Base-by-base conservation (phyloP, 2,797 vertebrate genomes). In the Protosalanx chinensis region DNA sequence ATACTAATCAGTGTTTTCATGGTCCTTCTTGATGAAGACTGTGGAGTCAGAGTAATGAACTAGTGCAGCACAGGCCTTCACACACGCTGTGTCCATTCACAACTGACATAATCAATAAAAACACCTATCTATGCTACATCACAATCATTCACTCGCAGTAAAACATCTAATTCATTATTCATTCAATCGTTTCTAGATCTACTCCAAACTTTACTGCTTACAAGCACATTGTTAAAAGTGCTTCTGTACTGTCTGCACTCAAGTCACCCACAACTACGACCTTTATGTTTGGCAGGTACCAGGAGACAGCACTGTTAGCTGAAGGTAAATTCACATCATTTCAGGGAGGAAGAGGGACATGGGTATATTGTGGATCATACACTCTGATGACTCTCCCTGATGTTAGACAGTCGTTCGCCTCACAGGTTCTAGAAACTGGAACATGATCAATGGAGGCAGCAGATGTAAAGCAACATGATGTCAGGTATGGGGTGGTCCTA, bases 401-500 rank as follows among this genome's bases (percentile, higher is more conserved):
- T 32, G 29, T 7, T 32, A 63, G 15, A 33, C 29, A 32, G 61
- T 12, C 16, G 29, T 18, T 18, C 18, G 15, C 51, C 18, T 56
- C 18, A 56, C 51, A n/a, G 51, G 51, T n/a, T 56, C 51, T 18
- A 27, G 63, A 1, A 65, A 37, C n/a, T 30, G 53, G 6, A 30
- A 66, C 15, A 32, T 68, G 67, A 29, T 32, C 18, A 51, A 56
- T 46, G 49, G 35, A 69, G 70, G 20, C 61, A 35, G 16, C n/a
- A 30, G 33, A 35, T 41, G 64, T 35, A 72, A 70, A 61, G 64
- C 20, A 23, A 81, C 70, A 62, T 35, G 62, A 80, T 81, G 80
- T 70, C 18, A 63, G 61, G 71, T 69, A 74, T 70, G 72, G 58
- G 70, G 53, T 56, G n/a, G 18, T 64, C 53, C 67, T 73, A 74